Conservation (phyloP, 2,888 invertebrate species). For the Archaeoteleia sp. region DNA sequence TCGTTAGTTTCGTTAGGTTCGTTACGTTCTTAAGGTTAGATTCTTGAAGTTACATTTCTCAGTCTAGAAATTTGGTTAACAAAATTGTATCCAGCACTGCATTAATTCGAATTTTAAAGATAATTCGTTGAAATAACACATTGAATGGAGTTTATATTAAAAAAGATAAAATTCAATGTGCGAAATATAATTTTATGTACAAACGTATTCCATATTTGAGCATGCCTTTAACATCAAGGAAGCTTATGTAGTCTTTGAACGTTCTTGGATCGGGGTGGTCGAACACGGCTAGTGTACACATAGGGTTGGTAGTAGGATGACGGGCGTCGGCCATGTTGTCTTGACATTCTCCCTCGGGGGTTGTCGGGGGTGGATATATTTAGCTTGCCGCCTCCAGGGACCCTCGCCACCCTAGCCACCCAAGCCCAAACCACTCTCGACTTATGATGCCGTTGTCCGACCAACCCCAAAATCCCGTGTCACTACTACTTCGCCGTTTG, state of each 20-base stretch:
- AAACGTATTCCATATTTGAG: slow-evolving; percentile 47
- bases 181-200: slow-evolving; percentile 35
- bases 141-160: too few species aligned
- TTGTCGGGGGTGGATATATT: slow-evolving; percentile 73
- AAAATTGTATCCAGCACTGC: too few species aligned
- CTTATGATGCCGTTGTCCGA: slow-evolving; percentile 73
- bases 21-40: too few species aligned
- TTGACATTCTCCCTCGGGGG: slow-evolving; percentile 74
- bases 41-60: too few species aligned
- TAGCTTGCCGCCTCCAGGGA: slow-evolving; percentile 74
- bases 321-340: slow-evolving; percentile 75
- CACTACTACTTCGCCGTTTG: slow-evolving; percentile 58
- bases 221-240: slow-evolving; percentile 40
- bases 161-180: background rate
- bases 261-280: slow-evolving; percentile 60
- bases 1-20: too few species aligned
- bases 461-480: slow-evolving; percentile 65
- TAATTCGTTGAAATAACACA: too few species aligned
- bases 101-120: too few species aligned
- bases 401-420: slow-evolving; percentile 64
- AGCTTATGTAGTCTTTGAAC: slow-evolving; percentile 59
- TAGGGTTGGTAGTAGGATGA: slow-evolving; percentile 68
- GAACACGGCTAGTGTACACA: slow-evolving; percentile 68
- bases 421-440: slow-evolving; percentile 69
- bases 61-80: too few species aligned